Evolutionary conservation across 2,888 invertebrate genomes (phyloP).

Genomic region (Phortica okadai): DNA sequence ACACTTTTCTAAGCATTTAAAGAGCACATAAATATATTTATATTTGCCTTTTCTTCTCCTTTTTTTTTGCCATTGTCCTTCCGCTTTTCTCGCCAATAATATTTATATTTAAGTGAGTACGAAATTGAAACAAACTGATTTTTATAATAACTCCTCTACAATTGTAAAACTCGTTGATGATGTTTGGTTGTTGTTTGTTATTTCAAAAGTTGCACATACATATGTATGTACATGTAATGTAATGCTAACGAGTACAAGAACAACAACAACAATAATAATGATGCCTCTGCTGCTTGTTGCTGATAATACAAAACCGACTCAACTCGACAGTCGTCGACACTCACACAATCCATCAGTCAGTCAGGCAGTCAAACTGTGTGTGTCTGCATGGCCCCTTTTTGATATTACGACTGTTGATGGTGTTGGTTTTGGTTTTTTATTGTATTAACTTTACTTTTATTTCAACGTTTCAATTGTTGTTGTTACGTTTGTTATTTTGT

Average conservation of each 20-base stretch:
- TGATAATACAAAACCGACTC: slow-evolving; percentile 14
- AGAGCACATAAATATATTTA: too few relatives aligned
- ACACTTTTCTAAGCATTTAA: slow-evolving; percentile 6
- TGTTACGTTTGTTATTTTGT: too few relatives aligned
- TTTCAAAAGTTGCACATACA: slow-evolving; percentile 13
- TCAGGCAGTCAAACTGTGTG: too few relatives aligned
- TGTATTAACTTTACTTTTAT: too few relatives aligned
- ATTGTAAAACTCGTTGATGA: neutral
- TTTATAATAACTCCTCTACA: slow-evolving; percentile 57
- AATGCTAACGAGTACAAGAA: slow-evolving; percentile 9
- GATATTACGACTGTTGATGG: neutral
- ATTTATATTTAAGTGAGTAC: neutral
- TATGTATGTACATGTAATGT: neutral
- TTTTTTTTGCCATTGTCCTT: too few relatives aligned
- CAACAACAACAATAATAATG: too few relatives aligned
- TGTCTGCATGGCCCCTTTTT: neutral
- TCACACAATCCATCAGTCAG: too few relatives aligned
- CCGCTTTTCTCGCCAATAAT: neutral
- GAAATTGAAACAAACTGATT: slow-evolving; percentile 59
- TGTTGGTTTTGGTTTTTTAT: neutral
- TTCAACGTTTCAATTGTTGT: too few relatives aligned
- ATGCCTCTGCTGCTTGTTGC: slow-evolving; percentile 9
- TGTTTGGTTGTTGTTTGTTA: slow-evolving; percentile 14
- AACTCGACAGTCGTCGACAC: neutral
- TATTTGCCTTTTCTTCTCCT: too few relatives aligned